These are phyloP conservation scores for Trimorus sp. DNA, from an alignment of 2,888 invertebrate genomes.

Conservation along the genomic window DNA sequence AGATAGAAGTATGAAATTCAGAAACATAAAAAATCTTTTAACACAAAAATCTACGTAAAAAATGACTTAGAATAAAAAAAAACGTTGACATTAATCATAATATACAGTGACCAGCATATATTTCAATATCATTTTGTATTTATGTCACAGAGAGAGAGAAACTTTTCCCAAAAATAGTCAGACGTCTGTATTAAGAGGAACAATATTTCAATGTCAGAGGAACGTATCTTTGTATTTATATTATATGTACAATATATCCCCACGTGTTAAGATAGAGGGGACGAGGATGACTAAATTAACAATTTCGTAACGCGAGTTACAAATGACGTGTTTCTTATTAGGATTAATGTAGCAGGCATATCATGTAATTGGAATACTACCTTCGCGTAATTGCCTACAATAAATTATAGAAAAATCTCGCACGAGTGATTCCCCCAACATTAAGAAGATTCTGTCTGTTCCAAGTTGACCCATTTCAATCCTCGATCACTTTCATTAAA, in stretches of 20 bases:
- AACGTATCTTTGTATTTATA: constrained; percentile 40
- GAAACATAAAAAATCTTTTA: background rate
- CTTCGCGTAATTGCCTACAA: no score
- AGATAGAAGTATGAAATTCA: background rate
- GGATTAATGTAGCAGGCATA: constrained; percentile 23
- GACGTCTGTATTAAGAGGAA: constrained; percentile 46
- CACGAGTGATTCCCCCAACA: no score
- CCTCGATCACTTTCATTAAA: no score
- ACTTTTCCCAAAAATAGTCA: constrained; percentile 48
- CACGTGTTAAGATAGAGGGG: constrained; percentile 32
- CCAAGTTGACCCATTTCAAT: no score
- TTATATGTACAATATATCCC: constrained; percentile 19
- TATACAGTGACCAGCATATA: constrained; percentile 51
- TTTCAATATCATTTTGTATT: constrained; percentile 60
- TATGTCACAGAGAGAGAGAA: constrained; percentile 43
- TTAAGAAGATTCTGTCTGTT: no score
- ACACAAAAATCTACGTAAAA: constrained; percentile 1
- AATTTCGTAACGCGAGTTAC: constrained; percentile 17
- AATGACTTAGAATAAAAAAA: no score
- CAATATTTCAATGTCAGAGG: constrained; percentile 51
- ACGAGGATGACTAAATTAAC: constrained; percentile 38
- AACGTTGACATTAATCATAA: constrained; percentile 34
- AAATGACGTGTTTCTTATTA: constrained; percentile 30
- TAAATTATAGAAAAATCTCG: no score
- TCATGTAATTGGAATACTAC: constrained; percentile 13